These are phyloP conservation scores for Gouania willdenowi DNA, from an alignment of 2,797 vertebrate species.

Conservation along the genomic window DNA sequence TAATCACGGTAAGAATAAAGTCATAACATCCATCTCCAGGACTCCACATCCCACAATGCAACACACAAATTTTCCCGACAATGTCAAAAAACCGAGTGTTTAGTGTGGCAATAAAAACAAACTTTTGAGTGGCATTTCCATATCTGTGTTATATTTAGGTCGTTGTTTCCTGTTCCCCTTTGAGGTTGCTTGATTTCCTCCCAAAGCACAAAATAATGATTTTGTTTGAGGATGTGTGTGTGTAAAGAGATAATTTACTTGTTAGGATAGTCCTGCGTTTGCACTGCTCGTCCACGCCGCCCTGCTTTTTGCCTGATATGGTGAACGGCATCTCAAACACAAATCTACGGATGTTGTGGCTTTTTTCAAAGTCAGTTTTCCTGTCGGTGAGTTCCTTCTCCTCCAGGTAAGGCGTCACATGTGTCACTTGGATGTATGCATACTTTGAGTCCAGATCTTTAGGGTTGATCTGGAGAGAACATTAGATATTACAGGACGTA, in stretches of 20 bases:
- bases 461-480: conserved; percentile 83
- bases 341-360: conserved; percentile 94
- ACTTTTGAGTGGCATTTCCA: too few relatives aligned
- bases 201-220: too few relatives aligned
- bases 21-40: too few relatives aligned
- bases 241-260: conserved; percentile 70
- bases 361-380: conserved; percentile 93
- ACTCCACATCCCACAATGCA: too few relatives aligned
- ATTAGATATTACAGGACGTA: neutral
- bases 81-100: too few relatives aligned
- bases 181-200: too few relatives aligned
- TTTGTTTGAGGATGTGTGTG: neutral
- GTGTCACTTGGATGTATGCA: conserved; percentile 96
- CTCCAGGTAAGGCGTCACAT: conserved; percentile 91
- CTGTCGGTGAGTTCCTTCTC: conserved; percentile 93
- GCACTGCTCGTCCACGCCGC: conserved; percentile 93
- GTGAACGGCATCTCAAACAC: conserved; percentile 99
- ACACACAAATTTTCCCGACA: too few relatives aligned
- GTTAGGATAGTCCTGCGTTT: conserved; percentile 92
- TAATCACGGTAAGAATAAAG: too few relatives aligned
- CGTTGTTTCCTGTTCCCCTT: too few relatives aligned
- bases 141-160: too few relatives aligned
- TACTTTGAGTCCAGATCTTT: conserved; percentile 98
- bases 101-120: too few relatives aligned
- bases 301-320: conserved; percentile 90